Conservation (phyloP, 2,888 invertebrate species). For the Calameuta pallipes region DNA sequence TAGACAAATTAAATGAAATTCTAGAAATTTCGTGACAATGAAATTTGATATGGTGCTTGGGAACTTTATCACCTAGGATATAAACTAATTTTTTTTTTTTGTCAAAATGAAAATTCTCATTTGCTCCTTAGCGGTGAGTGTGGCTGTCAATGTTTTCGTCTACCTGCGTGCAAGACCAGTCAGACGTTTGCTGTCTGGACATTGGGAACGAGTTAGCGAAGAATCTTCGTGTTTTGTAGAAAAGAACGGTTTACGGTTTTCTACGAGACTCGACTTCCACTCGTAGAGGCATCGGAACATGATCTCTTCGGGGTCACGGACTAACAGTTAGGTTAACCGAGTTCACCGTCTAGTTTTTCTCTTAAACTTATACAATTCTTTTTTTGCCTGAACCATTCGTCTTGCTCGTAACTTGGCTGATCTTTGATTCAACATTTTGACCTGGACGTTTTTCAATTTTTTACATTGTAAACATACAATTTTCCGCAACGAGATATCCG, state of each 20-base stretch:
- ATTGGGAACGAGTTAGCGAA: neutral
- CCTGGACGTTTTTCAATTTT: no score
- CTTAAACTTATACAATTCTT: neutral
- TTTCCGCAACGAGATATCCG: no score
- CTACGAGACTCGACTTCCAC: neutral
- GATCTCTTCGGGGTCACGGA: conserved; percentile 9
- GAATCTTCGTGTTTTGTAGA: neutral
- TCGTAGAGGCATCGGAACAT: conserved; percentile 1
- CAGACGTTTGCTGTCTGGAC: neutral
- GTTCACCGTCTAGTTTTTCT: neutral
- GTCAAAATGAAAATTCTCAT: neutral
- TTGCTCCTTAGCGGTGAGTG: neutral
- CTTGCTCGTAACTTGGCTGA: no score
- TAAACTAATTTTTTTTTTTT: neutral
- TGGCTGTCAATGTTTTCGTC: neutral
- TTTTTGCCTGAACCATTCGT: neutral
- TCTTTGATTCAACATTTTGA: no score
- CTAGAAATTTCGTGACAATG: neutral
- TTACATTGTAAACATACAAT: no score
- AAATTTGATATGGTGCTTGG: neutral
- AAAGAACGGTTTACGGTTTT: neutral
- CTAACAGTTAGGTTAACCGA: conserved; percentile 4
- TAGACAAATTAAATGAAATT: neutral
- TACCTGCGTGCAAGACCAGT: neutral
- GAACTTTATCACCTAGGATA: neutral